Evolutionary conservation across 2,113 vertebrate genomes (phyloP).

Genomic region (Coreoperca whiteheadi): DNA sequence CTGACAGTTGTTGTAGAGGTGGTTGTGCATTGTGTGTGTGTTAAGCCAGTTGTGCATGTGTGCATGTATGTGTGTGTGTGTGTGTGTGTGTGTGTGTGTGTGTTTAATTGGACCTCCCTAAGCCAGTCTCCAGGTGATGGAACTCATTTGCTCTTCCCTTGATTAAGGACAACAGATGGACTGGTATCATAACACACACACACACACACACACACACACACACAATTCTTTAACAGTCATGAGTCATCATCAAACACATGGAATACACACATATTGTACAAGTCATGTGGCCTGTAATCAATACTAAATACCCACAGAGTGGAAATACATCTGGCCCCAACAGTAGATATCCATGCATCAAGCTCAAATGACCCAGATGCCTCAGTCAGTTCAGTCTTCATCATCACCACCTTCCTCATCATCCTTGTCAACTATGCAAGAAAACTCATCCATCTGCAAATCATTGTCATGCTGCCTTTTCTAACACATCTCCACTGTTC

Average conservation of each 20-base stretch:
- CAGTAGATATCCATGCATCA: slow-evolving; percentile 9
- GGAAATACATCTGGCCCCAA: background rate
- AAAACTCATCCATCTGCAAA: slow-evolving; percentile 15
- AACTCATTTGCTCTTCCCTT: slow-evolving; percentile 80
- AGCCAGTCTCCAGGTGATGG: slow-evolving; percentile 80
- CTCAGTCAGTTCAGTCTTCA: slow-evolving; percentile 10
- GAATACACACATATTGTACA: slow-evolving; percentile 24
- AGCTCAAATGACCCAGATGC: slow-evolving; percentile 16
- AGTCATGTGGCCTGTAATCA: slow-evolving; percentile 49
- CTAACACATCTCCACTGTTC: slow-evolving; percentile 36
- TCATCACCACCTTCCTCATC: slow-evolving; percentile 36
- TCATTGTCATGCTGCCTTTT: slow-evolving; percentile 29
- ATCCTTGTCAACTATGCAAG: slow-evolving; percentile 9
- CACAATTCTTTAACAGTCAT: too few species aligned
- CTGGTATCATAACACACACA: slow-evolving; percentile 51
- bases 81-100: slow-evolving; percentile 30
- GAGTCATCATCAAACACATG: slow-evolving; percentile 42
- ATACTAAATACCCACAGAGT: slow-evolving; percentile 39
- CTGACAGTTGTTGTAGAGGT: slow-evolving; percentile 62
- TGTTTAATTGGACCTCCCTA: slow-evolving; percentile 81
- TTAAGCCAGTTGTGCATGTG: slow-evolving; percentile 3
- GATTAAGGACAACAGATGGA: slow-evolving; percentile 84
- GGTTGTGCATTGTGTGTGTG: slow-evolving; percentile 26
- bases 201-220: slow-evolving; percentile 18
- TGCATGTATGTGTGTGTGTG: background rate